A percentile compares a stretch with the other conserved stretches of the same genome.
Evolutionary conservation across 2,113 vertebrate species (phyloP).

Genomic region (Romanogobio albipinnatus): DNA sequence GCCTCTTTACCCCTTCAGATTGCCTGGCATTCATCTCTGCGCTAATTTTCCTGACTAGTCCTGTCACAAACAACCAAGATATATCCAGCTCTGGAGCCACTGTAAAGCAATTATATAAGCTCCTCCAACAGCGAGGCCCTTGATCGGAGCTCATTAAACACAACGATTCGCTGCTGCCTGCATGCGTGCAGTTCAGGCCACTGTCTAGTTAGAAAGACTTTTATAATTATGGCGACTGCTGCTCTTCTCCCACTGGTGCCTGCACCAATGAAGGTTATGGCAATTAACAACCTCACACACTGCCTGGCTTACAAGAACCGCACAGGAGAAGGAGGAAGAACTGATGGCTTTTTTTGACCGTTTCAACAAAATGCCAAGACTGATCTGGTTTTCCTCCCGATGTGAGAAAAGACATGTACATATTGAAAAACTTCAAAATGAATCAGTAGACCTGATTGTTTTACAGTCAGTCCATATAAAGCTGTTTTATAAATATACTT

Average conservation of each 20-base stretch:
- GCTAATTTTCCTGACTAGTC: slow-evolving; percentile 35
- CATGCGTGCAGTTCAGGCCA: not conserved
- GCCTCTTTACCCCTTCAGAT: not conserved
- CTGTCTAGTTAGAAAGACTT: slow-evolving; percentile 33
- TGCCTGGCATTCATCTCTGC: too few relatives aligned
- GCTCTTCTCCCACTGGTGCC: slow-evolving; percentile 17
- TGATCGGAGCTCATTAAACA: slow-evolving; percentile 47
- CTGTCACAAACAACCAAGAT: slow-evolving; percentile 32
- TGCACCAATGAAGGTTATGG: slow-evolving; percentile 18
- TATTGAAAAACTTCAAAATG: not conserved
- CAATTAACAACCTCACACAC: slow-evolving; percentile 15
- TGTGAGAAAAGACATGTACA: not conserved
- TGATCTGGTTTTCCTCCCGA: not conserved
- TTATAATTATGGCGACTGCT: slow-evolving; percentile 40
- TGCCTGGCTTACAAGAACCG: not conserved
- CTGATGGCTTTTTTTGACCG: not conserved
- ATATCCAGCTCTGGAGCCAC: slow-evolving; percentile 14
- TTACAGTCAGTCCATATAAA: not conserved
- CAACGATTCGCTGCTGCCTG: slow-evolving; percentile 5
- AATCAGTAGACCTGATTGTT: not conserved
- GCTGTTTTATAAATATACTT: not conserved
- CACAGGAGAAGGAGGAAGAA: not conserved
- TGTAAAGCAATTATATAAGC: slow-evolving; percentile 42
- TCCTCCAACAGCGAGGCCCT: slow-evolving; percentile 12
- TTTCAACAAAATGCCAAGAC: not conserved